Base-by-base conservation (phyloP, 2,888 invertebrate species). In the Sesia apiformis region DNA sequence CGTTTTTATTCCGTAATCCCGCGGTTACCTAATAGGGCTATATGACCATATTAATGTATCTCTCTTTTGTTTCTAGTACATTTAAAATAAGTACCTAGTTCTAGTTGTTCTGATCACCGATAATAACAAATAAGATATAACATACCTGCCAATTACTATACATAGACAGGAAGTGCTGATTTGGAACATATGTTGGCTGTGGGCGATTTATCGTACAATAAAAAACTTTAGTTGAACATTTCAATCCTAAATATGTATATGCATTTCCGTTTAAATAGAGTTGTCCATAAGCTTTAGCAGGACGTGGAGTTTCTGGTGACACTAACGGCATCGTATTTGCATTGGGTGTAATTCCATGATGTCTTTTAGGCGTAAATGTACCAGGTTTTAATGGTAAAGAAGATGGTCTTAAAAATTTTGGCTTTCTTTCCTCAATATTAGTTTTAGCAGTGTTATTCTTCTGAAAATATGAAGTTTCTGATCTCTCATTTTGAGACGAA, bases 151-250 rank as follows among this genome's bases (percentile, higher is more conserved):
- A 98, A 77, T 98, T 97, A 54, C 97, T 97, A 78, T 98, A 98
- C 98, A 98, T 98, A 49, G 98, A 98, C 54, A 98, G 85, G 67
- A 95, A 96, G 71, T 96, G 95, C 78, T 95, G 94, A 67, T 96
- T 96, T 0, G 94, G 95, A 57, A 98, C 97, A 76, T 98, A 98
- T 77, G 97, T 97, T 2, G 98, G 98, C 76, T 98, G 98, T 0
- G 97, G 96, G 64, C 97, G 94, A 78, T 97, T 97, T 52, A 98
- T 91, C 1, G 97, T 97, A 72, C 98, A 98, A 80, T 97, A 98
- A 67, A 96, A 97, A 57, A 95, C 93, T 76, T 95, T 93, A 1
- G 97, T 97, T 38, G 97, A 96, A 77, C 96, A 95, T 82, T 97
- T 97, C 56, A 97, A 88, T 0, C 96, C 97, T 68, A 97, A 85